These are phyloP conservation scores for Laspeyria flexula DNA, from an alignment of 2,888 invertebrate genomes.

Conservation along the genomic window DNA sequence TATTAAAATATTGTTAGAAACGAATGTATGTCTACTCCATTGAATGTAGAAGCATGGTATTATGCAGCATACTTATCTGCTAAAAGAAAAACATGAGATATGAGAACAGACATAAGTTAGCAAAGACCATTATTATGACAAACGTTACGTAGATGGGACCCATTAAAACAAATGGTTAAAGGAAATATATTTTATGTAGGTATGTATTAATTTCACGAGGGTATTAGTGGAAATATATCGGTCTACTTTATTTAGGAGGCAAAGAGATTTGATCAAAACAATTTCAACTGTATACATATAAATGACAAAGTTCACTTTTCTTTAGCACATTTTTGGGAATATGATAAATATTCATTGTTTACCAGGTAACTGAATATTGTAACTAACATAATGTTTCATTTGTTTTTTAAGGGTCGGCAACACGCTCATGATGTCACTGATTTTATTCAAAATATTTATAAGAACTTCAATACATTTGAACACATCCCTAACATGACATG, in stretches of 20 bases:
- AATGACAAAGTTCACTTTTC: no score
- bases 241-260: background rate
- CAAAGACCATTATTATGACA: constrained; percentile 18
- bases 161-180: constrained; percentile 11
- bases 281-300: no score
- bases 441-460: no score
- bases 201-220: constrained; percentile 2
- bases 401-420: no score
- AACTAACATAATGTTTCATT: no score
- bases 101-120: constrained; percentile 7
- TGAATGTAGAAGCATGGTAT: no score
- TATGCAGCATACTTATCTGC: background rate
- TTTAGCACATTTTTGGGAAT: background rate
- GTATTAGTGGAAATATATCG: background rate
- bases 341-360: background rate
- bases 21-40: no score
- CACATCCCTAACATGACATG: no score
- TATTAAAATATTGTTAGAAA: no score
- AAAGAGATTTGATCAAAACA: background rate
- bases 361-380: no score
- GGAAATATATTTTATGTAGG: constrained; percentile 12
- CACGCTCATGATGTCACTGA: no score
- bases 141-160: constrained; percentile 8
- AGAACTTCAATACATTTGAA: no score
- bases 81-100: constrained; percentile 9